Evolutionary conservation across 2,797 vertebrate species (phyloP).

Genomic region (Aselliscus stoliczkanus): DNA sequence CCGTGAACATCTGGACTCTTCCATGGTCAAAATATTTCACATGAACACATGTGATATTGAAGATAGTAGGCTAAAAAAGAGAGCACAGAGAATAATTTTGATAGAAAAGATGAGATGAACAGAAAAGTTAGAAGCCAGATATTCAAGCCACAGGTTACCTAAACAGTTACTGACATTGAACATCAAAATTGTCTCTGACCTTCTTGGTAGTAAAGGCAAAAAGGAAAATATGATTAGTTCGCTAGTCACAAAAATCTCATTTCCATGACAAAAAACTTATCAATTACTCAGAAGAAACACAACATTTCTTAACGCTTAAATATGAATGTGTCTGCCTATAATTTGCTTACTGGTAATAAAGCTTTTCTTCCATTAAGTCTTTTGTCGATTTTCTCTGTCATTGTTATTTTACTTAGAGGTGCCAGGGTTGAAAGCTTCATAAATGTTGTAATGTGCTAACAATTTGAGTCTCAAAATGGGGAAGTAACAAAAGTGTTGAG

Average conservation of each 20-base stretch:
- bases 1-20: background rate
- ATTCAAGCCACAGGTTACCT: background rate
- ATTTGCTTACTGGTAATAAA: background rate
- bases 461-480: background rate
- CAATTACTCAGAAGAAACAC: background rate
- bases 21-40: background rate
- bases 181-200: background rate
- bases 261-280: background rate
- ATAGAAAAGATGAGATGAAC: background rate
- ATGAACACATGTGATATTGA: background rate
- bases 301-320: background rate
- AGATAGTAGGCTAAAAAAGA: background rate
- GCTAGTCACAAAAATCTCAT: background rate
- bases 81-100: background rate
- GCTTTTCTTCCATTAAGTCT: background rate
- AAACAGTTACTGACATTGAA: background rate
- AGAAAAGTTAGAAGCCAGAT: background rate
- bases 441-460: background rate
- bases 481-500: background rate
- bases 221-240: background rate
- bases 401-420: background rate
- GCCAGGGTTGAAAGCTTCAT: background rate
- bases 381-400: background rate
- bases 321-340: background rate
- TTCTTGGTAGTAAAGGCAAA: background rate